Evolutionary conservation across 2,797 vertebrate genomes (phyloP).

Genomic region (Hydrolagus colliei): DNA sequence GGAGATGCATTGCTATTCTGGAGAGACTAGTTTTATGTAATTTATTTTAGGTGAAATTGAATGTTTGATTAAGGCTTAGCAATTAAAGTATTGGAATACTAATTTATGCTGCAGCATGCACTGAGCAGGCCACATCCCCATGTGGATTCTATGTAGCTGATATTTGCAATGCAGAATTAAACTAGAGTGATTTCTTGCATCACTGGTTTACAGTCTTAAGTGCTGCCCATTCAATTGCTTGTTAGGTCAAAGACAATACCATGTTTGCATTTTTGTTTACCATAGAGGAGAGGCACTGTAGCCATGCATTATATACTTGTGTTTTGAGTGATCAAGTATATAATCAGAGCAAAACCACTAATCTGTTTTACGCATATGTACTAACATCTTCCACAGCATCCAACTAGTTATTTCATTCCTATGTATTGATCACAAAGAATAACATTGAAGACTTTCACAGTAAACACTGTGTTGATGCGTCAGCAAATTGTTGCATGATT

Average conservation of each 20-base stretch:
- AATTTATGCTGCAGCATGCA: no score
- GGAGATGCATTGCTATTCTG: no score
- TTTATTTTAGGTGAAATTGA: no score
- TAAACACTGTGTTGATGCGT: slow-evolving; percentile 19
- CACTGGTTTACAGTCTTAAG: neutral
- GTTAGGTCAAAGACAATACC: neutral
- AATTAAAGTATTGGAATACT: no score
- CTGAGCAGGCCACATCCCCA: no score
- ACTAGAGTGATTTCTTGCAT: neutral
- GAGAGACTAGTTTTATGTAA: no score
- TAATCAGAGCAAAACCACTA: slow-evolving; percentile 2
- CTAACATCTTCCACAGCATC: neutral
- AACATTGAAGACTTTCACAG: neutral
- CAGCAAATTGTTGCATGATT: slow-evolving; percentile 14
- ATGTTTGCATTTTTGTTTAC: neutral
- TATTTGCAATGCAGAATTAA: neutral
- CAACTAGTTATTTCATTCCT: neutral
- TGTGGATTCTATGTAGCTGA: no score
- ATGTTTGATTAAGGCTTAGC: no score
- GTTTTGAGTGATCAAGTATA: no score
- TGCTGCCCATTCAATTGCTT: neutral
- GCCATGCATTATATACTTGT: neutral
- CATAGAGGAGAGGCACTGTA: neutral
- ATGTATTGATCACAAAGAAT: neutral
- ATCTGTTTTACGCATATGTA: neutral